Conservation (phyloP, 2,113 vertebrate species). For the Uropsilus gracilis region DNA sequence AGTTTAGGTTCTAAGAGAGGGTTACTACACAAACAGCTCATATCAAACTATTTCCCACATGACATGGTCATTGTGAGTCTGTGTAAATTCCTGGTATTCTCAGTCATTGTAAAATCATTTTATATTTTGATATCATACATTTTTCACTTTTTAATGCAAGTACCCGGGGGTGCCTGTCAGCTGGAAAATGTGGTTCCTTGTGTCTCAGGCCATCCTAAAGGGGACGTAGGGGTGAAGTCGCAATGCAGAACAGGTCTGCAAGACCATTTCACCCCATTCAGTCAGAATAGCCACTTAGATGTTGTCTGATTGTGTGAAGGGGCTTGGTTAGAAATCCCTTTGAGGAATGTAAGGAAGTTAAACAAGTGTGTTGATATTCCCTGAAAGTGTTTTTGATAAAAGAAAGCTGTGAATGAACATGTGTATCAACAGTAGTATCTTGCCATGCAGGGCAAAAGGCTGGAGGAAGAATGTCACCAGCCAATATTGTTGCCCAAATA, state of each 20-base stretch:
- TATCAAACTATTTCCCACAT: fast-evolving
- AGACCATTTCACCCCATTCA: neutral
- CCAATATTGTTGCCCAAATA: neutral
- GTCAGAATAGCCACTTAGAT: neutral
- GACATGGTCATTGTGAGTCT: neutral
- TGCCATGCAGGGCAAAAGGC: neutral
- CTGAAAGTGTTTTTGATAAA: neutral
- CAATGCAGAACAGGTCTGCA: neutral
- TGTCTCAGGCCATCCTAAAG: neutral
- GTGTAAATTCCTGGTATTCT: neutral
- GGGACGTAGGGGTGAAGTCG: neutral
- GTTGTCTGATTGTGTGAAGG: neutral
- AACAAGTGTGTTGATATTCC: neutral
- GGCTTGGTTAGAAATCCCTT: neutral
- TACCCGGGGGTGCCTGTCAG: neutral
- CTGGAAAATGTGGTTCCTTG: neutral
- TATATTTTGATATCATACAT: neutral
- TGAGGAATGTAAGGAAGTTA: neutral
- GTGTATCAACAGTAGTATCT: fast-evolving
- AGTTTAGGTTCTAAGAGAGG: neutral
- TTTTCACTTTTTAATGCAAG: neutral
- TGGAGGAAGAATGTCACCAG: neutral
- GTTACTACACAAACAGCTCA: neutral
- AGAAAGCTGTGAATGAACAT: neutral
- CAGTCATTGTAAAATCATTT: neutral